Evolutionary conservation across 1,140 invertebrate genomes (phyloP), one percentile per base, ranked within the genome.

Genomic region (Drosophila lowei): DNA sequence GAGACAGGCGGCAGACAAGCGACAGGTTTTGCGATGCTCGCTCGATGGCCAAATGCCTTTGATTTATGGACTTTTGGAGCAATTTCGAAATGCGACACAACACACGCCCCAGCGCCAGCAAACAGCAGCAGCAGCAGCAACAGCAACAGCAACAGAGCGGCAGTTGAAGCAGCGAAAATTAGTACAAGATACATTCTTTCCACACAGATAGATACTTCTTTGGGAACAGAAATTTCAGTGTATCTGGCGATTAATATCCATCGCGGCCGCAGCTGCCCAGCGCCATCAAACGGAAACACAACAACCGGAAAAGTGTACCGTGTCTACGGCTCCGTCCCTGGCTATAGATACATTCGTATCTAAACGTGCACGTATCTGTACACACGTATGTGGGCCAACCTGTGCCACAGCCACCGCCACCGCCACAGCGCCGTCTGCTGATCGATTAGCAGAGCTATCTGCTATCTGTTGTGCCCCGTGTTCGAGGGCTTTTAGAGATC

Each of bases 241-340:
- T 84, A 63, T 79, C 75, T 53, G 61, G 74, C 81, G 81, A 89
- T 89, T 89, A 89, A 89, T 89, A 89, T 64, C 83, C 79, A 85
- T 89, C 83, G 83, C 48, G 41, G 67, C 21, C 72, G 78, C 83
- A 88, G 83, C 83, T 88, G 83, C 83, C 83, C 83, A 77, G 65
- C 77, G 83, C 77, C 78, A 83, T 88, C 83, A 88, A 86, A 85
- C 76, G 66, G 58, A 52, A 66, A 55, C 53, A 68, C 38, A 62
- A 75, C 72, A 62, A 72, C 61, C 66, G 76, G 72, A 75, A 78
- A 78, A 62, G 11, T 38, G 34, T 38, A 38, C 34, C 34, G 34
- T 38, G 34, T 38, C 30, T 34, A 34, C 11, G 34, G 34, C 11
- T 5, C 11, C 11, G 34, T 38, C 34, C 4, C 34, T 38, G 11